Conservation (phyloP, 2,113 vertebrate genomes). For the Ammospiza nelsoni region DNA sequence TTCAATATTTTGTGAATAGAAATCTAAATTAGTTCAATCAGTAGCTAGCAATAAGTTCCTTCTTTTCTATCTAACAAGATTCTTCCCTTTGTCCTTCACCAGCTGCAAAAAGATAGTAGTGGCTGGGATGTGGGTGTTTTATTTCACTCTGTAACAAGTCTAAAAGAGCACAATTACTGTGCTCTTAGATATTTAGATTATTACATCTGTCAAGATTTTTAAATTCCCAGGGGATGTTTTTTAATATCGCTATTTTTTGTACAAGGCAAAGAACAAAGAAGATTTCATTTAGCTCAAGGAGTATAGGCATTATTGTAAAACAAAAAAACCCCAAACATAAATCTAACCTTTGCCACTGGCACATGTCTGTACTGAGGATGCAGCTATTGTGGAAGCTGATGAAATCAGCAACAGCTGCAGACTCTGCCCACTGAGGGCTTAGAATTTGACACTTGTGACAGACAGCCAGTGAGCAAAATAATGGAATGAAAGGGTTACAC, state of each 20-base stretch:
- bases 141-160: background rate
- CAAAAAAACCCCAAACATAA: background rate
- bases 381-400: background rate
- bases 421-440: background rate
- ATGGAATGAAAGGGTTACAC: background rate
- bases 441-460: background rate
- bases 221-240: background rate
- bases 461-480: background rate
- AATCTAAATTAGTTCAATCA: background rate
- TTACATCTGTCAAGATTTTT: slow-evolving; percentile 1
- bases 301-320: background rate
- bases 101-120: background rate
- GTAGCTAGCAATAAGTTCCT: background rate
- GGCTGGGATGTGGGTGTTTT: background rate
- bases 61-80: background rate
- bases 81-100: background rate
- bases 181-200: background rate
- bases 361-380: background rate
- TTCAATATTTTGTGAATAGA: background rate
- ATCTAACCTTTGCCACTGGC: background rate
- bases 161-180: background rate
- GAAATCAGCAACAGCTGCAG: background rate
- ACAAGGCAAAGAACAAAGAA: background rate
- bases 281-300: background rate
- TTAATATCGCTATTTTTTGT: background rate